Conservation (phyloP, 2,797 vertebrate genomes). For the Holocentrus rufus region DNA sequence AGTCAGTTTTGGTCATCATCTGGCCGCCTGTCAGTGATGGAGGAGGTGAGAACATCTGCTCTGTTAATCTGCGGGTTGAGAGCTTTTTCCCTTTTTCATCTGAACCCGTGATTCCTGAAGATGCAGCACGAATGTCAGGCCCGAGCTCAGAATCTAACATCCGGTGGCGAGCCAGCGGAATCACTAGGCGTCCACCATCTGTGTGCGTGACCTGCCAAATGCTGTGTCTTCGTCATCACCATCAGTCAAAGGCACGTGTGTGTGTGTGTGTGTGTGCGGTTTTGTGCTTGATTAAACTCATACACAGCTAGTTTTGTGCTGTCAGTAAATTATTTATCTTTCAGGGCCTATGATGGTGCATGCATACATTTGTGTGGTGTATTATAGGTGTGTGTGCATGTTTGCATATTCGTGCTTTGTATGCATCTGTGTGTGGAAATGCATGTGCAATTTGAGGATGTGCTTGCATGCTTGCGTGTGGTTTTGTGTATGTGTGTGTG, state of each 20-base stretch:
- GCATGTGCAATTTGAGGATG: too few relatives aligned
- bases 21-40: slow-evolving; percentile 48
- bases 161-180: slow-evolving; percentile 63
- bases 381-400: not conserved
- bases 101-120: slow-evolving; percentile 62
- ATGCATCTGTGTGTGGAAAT: slow-evolving; percentile 13
- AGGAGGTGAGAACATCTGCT: slow-evolving; percentile 75
- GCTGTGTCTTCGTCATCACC: slow-evolving; percentile 74
- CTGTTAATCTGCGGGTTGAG: slow-evolving; percentile 55
- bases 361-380: slow-evolving; percentile 2
- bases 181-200: slow-evolving; percentile 80
- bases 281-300: slow-evolving; percentile 19
- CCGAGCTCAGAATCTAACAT: slow-evolving; percentile 63
- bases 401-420: too few relatives aligned
- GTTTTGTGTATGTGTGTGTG: slow-evolving; percentile 3
- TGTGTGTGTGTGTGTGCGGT: slow-evolving; percentile 15
- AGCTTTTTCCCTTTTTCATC: slow-evolving; percentile 35
- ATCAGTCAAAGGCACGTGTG: slow-evolving; percentile 72
- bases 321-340: too few relatives aligned
- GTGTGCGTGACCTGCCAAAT: slow-evolving; percentile 81
- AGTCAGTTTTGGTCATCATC: slow-evolving; percentile 35
- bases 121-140: slow-evolving; percentile 67
- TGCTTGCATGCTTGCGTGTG: too few relatives aligned
- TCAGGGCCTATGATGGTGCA: too few relatives aligned
- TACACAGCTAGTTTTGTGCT: too few relatives aligned